phyloP scores from a whole-genome alignment of 2,113 vertebrate genomes.

The Ursus arctos region DNA sequence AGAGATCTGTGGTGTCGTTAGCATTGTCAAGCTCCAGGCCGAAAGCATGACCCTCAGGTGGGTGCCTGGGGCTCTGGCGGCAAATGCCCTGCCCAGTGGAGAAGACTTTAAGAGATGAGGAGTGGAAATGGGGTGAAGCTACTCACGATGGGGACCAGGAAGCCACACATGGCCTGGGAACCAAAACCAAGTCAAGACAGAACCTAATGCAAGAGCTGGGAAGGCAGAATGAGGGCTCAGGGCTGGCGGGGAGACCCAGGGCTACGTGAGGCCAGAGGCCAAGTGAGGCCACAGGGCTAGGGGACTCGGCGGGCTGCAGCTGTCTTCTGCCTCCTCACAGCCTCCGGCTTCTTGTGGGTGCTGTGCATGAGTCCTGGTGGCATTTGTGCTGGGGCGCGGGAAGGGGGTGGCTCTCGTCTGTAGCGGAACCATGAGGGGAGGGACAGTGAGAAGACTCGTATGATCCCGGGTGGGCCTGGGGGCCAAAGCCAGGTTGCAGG shows the following conservation, averaged over 20 bases:
- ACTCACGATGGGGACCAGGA: rapidly evolving
- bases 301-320: background rate
- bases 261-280: background rate
- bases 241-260: background rate
- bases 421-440: background rate
- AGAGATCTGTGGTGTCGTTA: background rate
- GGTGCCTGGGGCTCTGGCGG: background rate
- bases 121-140: background rate
- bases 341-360: background rate
- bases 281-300: background rate
- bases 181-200: background rate
- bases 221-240: background rate
- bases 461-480: background rate
- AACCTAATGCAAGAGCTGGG: background rate
- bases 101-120: background rate
- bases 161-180: background rate
- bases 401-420: background rate
- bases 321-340: background rate
- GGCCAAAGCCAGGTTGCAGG: background rate
- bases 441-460: background rate
- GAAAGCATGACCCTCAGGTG: background rate
- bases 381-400: background rate
- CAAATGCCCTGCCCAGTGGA: background rate
- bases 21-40: background rate
- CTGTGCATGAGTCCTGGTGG: background rate